These are phyloP conservation scores for Chrysolina americana DNA, from an alignment of 2,888 invertebrate species.

Conservation along the genomic window DNA sequence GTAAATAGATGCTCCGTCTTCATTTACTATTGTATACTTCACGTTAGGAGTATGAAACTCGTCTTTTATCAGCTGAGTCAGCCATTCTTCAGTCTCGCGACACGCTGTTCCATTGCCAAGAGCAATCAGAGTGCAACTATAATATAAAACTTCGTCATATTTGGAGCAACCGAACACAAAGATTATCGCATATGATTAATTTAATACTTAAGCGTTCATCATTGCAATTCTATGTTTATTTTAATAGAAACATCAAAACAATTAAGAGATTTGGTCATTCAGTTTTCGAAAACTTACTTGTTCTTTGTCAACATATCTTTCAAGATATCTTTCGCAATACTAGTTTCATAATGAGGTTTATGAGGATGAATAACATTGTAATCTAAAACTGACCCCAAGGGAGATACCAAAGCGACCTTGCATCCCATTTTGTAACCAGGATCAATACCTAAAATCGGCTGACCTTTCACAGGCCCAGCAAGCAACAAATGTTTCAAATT, in stretches of 20 bases:
- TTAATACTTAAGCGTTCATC: too few species aligned
- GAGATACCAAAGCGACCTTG: constrained; percentile 87
- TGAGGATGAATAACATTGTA: constrained; percentile 81
- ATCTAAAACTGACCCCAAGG: constrained; percentile 79
- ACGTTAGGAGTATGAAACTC: constrained; percentile 75
- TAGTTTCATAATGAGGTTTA: constrained; percentile 64
- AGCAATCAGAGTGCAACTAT: constrained; percentile 85
- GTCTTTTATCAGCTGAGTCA: constrained; percentile 74
- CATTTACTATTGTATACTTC: constrained; percentile 87
- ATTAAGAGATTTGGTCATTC: background rate
- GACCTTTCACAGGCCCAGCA: constrained; percentile 85
- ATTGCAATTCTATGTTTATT: too few species aligned
- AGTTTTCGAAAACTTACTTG: constrained; percentile 67
- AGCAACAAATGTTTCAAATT: constrained; percentile 89
- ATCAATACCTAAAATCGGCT: constrained; percentile 87
- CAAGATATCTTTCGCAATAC: constrained; percentile 68
- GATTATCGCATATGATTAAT: background rate
- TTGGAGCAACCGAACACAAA: background rate
- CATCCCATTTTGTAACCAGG: constrained; percentile 93
- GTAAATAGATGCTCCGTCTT: constrained; percentile 94
- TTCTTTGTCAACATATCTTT: constrained; percentile 74
- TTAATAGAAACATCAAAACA: too few species aligned
- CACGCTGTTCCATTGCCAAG: constrained; percentile 94
- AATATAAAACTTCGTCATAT: constrained; percentile 47
- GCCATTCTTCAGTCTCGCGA: constrained; percentile 86